Evolutionary conservation across 1,140 invertebrate genomes (phyloP), one percentile per base, ranked within the genome.

Genomic region (Nephotettix cincticeps): DNA sequence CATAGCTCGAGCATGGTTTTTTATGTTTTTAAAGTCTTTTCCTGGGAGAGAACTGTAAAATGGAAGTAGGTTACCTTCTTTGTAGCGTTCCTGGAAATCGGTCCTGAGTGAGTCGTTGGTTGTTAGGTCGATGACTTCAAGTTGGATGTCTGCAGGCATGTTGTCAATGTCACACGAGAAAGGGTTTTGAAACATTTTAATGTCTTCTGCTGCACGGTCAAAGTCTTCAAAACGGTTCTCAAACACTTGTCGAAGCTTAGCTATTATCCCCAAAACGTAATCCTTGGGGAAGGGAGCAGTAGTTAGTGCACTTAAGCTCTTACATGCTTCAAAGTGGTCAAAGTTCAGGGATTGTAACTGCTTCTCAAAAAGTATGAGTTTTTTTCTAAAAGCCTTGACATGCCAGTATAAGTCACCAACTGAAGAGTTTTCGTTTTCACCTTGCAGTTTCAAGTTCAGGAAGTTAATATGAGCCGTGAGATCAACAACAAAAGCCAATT

Each of bases 321-420:
- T 51, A 17, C 67, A 68, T 6, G 3, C 3, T 9, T 19, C 40
- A 54, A 68, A 68, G 27, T 68, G 67, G 43, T 45, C 25, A 54
- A 29, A 2, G 19, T 27, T 68, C n/a, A 11, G 9, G 9, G 14
- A 6, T 21, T 2, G 9, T 19, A 68, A 14, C 1, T 51, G 61
- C 51, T 73, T 74, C n/a, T 67, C 66, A 67, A 73, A 67, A 74
- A 67, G 45, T 65, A 65, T 32, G 71, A 61, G 51, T n/a, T 73
- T 74, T 61, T 56, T 68, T 66, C 71, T 51, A 72, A 75, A 75
- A 65, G 72, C 70, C 58, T 71, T 72, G 56, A 73, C 54, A 23
- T 74, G 47, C 28, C 29, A 63, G 27, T 54, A 71, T 47, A 73
- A 51, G 64, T 72, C 40, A 73, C 72, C 27, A 68, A 63, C 32